phyloP scores from a whole-genome alignment of 2,888 invertebrate species.

The Rhaphigaster nebulosa region DNA sequence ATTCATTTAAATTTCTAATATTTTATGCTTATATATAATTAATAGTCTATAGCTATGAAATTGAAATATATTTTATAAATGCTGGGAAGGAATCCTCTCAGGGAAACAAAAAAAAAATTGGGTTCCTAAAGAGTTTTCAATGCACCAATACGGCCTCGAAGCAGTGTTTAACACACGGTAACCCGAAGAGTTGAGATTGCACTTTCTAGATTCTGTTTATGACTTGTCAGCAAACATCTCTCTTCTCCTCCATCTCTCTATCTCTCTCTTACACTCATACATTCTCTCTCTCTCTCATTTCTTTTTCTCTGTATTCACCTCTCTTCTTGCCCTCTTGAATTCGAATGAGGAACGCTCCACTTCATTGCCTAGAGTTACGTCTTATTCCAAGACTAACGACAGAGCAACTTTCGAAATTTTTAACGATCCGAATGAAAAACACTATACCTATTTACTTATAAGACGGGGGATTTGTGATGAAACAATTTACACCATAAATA shows the following conservation, averaged over 20 bases:
- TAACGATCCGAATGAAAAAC: neutral
- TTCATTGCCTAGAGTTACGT: neutral
- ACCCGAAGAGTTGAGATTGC: neutral
- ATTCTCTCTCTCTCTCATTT: neutral
- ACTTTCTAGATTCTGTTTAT: constrained; percentile 38
- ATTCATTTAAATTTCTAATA: neutral
- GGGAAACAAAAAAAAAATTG: neutral
- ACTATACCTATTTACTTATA: neutral
- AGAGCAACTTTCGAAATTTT: neutral
- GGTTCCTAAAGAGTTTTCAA: neutral
- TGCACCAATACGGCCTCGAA: neutral
- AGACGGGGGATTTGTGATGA: no score
- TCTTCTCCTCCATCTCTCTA: neutral
- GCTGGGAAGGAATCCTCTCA: neutral
- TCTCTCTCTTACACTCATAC: neutral
- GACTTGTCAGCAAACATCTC: constrained; percentile 12
- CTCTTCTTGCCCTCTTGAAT: neutral
- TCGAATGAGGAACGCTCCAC: neutral
- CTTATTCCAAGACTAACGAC: neutral
- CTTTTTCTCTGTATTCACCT: neutral
- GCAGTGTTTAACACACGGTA: neutral
- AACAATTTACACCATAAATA: no score
- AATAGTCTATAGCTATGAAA: neutral
- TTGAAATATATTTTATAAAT: no score
- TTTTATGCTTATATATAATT: neutral